Evolutionary conservation across 2,797 vertebrate genomes (phyloP), one percentile per base, ranked within the genome.

Genomic region (Myotis daubentonii): DNA sequence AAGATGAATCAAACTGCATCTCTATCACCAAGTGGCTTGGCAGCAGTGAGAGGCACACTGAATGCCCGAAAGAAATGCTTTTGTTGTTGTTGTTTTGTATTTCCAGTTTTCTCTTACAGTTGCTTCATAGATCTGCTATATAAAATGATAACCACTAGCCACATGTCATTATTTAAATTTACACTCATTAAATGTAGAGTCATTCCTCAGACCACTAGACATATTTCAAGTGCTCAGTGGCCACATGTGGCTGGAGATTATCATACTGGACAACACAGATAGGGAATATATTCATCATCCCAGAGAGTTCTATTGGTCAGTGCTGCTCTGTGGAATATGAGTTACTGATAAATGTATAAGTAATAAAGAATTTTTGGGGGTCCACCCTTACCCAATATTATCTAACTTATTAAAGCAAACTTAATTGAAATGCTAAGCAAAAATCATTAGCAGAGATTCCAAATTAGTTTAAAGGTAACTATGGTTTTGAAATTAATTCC

Each of bases 391-490:
- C 82, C 81, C 83, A 89, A 97, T 90, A 93, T 92, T 78, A 2
- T 33, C 92, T 91, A 3, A 0, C 94, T 97, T 96, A 95, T 92
- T 90, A 93, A 96, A 93, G 68, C 91, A 85, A 96, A 93, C 82
- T 80, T 93, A 86, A 95, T 71, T 96, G 96, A 97, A 94, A 96
- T 94, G 92, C 83, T 86, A 97, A 97, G 96, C 71, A 95, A 96
- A 91, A 98, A 98, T 97, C 94, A 98, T 93, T 92, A 97, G 93
- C 96, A 96, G 97, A 95, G 95, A 97, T 91, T 97, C 97, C 41
- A 96, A 97, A 98, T 98, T 97, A 95, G 97, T 98, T 97, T 98
- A 96, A 97, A 97, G 97, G 96, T 93, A 98, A 91, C 84, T 96
- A 95, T 94, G 95, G 96, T 95, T 96, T 96, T 90, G 96, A 96